phyloP scores from a whole-genome alignment of 2,888 invertebrate species.

The Protonemura montana region DNA sequence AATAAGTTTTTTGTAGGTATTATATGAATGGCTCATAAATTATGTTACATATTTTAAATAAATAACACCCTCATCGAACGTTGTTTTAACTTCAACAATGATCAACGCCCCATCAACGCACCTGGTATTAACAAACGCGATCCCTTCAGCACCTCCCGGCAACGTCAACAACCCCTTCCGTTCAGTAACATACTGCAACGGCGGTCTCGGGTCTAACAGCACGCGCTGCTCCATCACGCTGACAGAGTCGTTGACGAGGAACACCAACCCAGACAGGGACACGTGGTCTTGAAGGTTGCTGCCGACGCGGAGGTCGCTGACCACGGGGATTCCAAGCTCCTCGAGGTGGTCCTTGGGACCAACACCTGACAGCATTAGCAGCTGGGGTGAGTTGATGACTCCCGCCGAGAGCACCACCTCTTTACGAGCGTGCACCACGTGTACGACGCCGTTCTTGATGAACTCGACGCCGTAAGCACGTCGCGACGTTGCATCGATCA shows the following conservation, averaged over 20 bases:
- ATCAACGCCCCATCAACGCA: too few species aligned
- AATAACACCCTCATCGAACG: too few species aligned
- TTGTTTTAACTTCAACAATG: too few species aligned
- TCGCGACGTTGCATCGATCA: slow-evolving; percentile 67
- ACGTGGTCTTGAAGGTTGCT: slow-evolving; percentile 60
- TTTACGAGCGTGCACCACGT: slow-evolving; percentile 66
- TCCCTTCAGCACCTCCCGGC: slow-evolving; percentile 60
- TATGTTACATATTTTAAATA: too few species aligned
- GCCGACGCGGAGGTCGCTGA: slow-evolving; percentile 59
- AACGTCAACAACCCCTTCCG: slow-evolving; percentile 57
- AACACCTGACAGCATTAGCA: slow-evolving; percentile 85
- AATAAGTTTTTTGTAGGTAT: too few species aligned
- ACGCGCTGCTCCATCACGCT: slow-evolving; percentile 53
- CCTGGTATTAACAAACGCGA: slow-evolving; percentile 59
- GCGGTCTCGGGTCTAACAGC: slow-evolving; percentile 52
- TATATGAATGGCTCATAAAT: too few species aligned
- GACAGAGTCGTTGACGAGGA: slow-evolving; percentile 54
- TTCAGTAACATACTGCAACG: slow-evolving; percentile 56
- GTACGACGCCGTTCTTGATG: slow-evolving; percentile 66
- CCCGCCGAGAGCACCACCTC: slow-evolving; percentile 85
- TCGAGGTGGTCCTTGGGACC: slow-evolving; percentile 72
- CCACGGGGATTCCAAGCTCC: slow-evolving; percentile 60
- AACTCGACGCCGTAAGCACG: slow-evolving; percentile 74
- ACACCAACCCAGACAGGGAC: slow-evolving; percentile 57
- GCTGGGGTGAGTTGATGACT: slow-evolving; percentile 82